Evolutionary conservation across 2,113 vertebrate genomes (phyloP).

Genomic region (Hippolais icterina): DNA sequence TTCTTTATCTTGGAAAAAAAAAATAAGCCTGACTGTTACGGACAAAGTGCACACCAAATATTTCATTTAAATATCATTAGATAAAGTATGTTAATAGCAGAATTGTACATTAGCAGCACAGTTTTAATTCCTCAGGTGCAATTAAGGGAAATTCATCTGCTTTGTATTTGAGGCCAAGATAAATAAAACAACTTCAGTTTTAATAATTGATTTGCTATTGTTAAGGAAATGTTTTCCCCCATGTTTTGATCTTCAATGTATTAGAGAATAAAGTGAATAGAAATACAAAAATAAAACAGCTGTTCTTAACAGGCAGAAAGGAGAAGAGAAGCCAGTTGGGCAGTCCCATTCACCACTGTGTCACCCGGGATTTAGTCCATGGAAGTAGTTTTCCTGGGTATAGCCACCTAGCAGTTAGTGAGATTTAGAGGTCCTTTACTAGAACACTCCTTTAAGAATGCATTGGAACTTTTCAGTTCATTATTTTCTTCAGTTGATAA

Average conservation of each 20-base stretch:
- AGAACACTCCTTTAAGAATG: background rate
- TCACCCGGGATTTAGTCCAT: background rate
- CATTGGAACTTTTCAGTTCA: background rate
- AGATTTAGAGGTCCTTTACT: background rate
- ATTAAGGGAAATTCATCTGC: background rate
- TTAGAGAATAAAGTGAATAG: background rate
- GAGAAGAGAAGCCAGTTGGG: background rate
- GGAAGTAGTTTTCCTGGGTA: background rate
- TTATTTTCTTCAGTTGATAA: background rate
- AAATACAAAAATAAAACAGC: background rate
- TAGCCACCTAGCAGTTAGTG: background rate
- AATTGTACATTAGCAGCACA: background rate
- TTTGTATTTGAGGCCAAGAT: background rate
- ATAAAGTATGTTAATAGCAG: background rate
- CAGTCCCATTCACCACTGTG: background rate
- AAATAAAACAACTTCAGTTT: background rate
- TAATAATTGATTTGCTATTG: background rate
- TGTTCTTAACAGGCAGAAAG: background rate
- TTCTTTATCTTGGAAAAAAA: background rate
- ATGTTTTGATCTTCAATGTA: background rate
- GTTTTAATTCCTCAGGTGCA: background rate
- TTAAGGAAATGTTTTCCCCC: background rate
- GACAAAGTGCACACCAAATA: background rate
- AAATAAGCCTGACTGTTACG: background rate
- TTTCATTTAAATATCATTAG: background rate